Percentiles rank a stretch among this genome's conserved stretches.
phyloP scores from a whole-genome alignment of 2,888 invertebrate genomes.

The Choreutis nemorana region DNA sequence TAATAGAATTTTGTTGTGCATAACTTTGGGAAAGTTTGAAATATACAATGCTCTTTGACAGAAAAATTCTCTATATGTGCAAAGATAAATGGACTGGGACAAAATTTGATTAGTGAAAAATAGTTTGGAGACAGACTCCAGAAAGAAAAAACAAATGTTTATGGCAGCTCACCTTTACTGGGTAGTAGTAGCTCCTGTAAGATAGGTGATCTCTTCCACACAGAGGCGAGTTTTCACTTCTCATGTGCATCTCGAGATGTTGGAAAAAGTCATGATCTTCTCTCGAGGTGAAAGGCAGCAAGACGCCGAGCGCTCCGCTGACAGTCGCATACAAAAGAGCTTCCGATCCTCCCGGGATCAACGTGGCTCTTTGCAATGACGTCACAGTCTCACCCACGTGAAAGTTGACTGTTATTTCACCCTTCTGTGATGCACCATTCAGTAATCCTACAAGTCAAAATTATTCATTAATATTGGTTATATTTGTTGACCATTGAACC shows the following conservation, averaged over 20 bases:
- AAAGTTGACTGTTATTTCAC: slow-evolving; percentile 91
- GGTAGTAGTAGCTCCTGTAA: slow-evolving; percentile 96
- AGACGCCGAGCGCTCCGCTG: slow-evolving; percentile 91
- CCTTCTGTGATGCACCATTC: slow-evolving; percentile 98
- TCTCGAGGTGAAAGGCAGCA: slow-evolving; percentile 93
- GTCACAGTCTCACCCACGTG: slow-evolving; percentile 96
- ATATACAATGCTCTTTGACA: no score
- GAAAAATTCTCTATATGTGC: no score
- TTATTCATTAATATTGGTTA: no score
- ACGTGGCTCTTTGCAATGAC: slow-evolving; percentile 93
- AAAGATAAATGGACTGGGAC: no score
- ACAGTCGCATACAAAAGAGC: slow-evolving; percentile 95
- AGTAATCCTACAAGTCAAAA: slow-evolving; percentile 78
- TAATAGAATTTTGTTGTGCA: no score
- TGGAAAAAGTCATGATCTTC: slow-evolving; percentile 99
- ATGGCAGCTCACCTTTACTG: slow-evolving; percentile 87
- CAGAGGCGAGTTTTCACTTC: slow-evolving; percentile 94
- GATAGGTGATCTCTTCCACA: slow-evolving; percentile 98
- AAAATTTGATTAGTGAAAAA: no score
- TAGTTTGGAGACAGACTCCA: no score
- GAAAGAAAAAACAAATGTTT: no score
- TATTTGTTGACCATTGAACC: no score
- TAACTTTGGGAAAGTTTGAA: no score
- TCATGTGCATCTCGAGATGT: slow-evolving; percentile 99
- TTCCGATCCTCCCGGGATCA: slow-evolving; percentile 98